Percentiles rank a stretch among this genome's conserved stretches.
phyloP scores from a whole-genome alignment of 2,888 invertebrate genomes.

The Meghimatium bilineatum region DNA sequence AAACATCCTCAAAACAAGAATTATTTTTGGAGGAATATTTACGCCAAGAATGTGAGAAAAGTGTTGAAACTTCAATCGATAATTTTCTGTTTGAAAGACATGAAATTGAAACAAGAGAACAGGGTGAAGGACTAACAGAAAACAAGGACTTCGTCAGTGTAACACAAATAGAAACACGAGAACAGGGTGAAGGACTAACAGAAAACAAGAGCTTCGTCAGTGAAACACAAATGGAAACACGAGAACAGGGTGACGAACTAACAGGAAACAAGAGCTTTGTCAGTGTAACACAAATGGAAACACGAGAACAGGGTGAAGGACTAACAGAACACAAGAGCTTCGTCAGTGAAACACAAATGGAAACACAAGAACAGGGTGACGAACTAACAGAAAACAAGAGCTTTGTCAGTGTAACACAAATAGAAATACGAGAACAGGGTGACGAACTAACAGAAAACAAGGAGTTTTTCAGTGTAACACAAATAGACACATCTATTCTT shows the following conservation, averaged over 20 bases:
- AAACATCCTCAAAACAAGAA: neutral
- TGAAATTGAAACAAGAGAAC: neutral
- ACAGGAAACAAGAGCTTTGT: neutral
- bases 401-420: neutral
- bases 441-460: too few species aligned
- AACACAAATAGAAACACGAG: neutral
- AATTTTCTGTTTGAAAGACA: neutral
- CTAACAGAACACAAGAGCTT: neutral
- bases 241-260: too few species aligned
- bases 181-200: too few species aligned
- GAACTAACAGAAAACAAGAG: neutral
- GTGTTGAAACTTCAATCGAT: neutral
- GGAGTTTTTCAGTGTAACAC: too few species aligned
- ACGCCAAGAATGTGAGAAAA: neutral
- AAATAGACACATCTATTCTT: neutral
- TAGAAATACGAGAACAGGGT: too few species aligned
- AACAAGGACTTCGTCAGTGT: neutral
- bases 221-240: neutral
- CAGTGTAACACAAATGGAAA: neutral
- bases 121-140: neutral
- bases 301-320: neutral
- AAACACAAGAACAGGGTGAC: neutral
- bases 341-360: neutral
- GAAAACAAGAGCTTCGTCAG: too few species aligned
- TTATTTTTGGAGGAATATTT: neutral